phyloP scores from a whole-genome alignment of 1,140 invertebrate genomes.

The Ceratina japonica region DNA sequence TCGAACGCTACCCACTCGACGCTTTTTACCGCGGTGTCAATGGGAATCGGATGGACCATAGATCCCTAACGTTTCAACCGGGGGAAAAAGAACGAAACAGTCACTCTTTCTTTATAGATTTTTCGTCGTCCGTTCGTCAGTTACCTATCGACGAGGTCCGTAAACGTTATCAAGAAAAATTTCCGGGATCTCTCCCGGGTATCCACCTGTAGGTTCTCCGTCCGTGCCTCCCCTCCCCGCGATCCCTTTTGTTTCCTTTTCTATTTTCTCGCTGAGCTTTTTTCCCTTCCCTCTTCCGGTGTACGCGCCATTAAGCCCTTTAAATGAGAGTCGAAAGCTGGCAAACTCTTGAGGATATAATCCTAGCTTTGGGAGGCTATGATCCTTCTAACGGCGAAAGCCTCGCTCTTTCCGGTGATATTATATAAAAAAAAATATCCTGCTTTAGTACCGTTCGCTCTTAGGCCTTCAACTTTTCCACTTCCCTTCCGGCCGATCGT shows the following conservation, averaged over 20 bases:
- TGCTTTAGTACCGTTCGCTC: constrained; percentile 26
- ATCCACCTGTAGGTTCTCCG: not conserved
- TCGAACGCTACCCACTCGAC: not conserved
- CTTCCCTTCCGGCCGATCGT: constrained; percentile 23
- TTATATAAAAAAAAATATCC: constrained; percentile 62
- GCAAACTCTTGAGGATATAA: constrained; percentile 70
- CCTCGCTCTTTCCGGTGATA: constrained; percentile 54
- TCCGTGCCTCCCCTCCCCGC: not conserved
- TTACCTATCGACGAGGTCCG: too few species aligned
- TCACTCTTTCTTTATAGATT: too few species aligned
- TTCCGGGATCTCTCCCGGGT: too few species aligned
- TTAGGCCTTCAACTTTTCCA: constrained; percentile 46
- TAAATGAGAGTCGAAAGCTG: constrained; percentile 66
- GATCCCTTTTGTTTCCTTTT: constrained; percentile 13
- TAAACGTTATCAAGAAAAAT: too few species aligned
- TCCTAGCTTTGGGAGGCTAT: constrained; percentile 60
- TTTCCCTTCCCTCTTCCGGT: not conserved
- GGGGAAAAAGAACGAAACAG: too few species aligned
- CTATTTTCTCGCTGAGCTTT: not conserved
- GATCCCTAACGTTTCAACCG: not conserved
- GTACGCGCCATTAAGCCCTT: constrained; percentile 45
- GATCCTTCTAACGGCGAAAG: constrained; percentile 56
- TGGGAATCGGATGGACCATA: not conserved
- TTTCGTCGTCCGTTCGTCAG: not conserved
- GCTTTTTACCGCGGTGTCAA: not conserved